These are phyloP conservation scores for Dipodomys stephensi DNA, from an alignment of 2,113 vertebrate genomes.

Conservation along the genomic window DNA sequence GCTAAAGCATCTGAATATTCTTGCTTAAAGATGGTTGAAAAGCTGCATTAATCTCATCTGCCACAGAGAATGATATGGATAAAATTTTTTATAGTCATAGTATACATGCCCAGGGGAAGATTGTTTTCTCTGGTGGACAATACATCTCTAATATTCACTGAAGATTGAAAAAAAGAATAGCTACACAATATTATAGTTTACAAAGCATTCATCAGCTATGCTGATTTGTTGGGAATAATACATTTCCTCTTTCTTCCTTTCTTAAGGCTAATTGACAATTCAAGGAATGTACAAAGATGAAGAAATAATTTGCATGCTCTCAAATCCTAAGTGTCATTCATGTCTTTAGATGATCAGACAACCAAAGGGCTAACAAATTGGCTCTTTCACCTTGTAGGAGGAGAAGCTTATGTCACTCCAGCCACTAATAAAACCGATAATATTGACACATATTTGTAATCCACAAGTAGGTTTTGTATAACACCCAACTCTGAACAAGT, in stretches of 20 bases:
- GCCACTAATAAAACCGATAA: neutral
- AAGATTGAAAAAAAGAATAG: neutral
- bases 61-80: slow-evolving; percentile 73
- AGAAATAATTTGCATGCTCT: slow-evolving; percentile 71
- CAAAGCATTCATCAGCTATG: slow-evolving; percentile 65
- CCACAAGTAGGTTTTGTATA: neutral
- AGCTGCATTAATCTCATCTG: slow-evolving; percentile 81
- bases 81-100: slow-evolving; percentile 69
- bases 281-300: slow-evolving; percentile 65
- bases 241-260: slow-evolving; percentile 58
- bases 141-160: slow-evolving; percentile 38
- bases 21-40: slow-evolving; percentile 85
- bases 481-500: slow-evolving; percentile 16
- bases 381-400: slow-evolving; percentile 50
- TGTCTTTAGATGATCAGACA: slow-evolving; percentile 29
- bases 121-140: slow-evolving; percentile 73
- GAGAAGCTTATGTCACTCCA: slow-evolving; percentile 1
- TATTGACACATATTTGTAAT: neutral
- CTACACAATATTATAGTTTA: slow-evolving; percentile 58
- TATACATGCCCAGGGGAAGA: slow-evolving; percentile 54
- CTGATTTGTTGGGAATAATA: slow-evolving; percentile 53
- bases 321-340: slow-evolving; percentile 47
- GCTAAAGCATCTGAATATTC: slow-evolving; percentile 88
- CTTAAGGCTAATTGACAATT: slow-evolving; percentile 73
- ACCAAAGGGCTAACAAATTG: slow-evolving; percentile 60